These are phyloP conservation scores for Chrysolina americana DNA, from an alignment of 2,888 invertebrate genomes.

Conservation along the genomic window DNA sequence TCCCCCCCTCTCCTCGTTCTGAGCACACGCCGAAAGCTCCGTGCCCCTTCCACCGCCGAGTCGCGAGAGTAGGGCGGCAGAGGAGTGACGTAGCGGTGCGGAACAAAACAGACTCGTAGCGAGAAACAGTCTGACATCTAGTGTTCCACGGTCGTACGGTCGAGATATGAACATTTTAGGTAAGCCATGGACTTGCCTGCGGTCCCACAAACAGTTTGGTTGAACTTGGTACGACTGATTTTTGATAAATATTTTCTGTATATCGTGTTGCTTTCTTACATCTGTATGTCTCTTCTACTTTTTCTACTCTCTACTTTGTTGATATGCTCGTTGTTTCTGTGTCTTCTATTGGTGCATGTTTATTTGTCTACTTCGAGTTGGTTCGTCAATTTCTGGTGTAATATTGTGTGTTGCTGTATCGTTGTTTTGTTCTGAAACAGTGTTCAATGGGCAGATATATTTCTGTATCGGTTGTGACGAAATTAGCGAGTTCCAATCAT, in stretches of 20 bases:
- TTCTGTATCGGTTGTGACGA: not conserved
- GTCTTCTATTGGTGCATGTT: slow-evolving; percentile 45
- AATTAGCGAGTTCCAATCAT: not conserved
- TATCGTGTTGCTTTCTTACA: slow-evolving; percentile 59
- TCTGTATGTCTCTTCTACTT: slow-evolving; percentile 42
- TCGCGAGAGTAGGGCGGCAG: slow-evolving; percentile 41
- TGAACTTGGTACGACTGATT: slow-evolving; percentile 66
- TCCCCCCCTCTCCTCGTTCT: slow-evolving; percentile 9
- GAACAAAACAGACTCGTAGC: slow-evolving; percentile 68
- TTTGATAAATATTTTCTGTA: slow-evolving; percentile 60
- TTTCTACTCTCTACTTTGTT: slow-evolving; percentile 33
- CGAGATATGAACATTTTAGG: slow-evolving; percentile 71
- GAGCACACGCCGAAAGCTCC: slow-evolving; percentile 16
- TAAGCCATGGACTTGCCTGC: slow-evolving; percentile 64
- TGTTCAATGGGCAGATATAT: not conserved
- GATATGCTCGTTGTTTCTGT: slow-evolving; percentile 39
- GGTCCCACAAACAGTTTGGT: slow-evolving; percentile 59
- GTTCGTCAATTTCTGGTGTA: not conserved
- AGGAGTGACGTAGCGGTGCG: slow-evolving; percentile 69
- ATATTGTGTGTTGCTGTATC: not conserved
- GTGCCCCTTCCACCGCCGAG: slow-evolving; percentile 44
- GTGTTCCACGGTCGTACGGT: slow-evolving; percentile 68
- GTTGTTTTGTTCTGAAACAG: not conserved
- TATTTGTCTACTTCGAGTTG: not conserved
- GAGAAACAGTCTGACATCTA: slow-evolving; percentile 65